These are phyloP conservation scores for Sardinella longiceps DNA, from an alignment of 2,797 vertebrate species.

Conservation along the genomic window DNA sequence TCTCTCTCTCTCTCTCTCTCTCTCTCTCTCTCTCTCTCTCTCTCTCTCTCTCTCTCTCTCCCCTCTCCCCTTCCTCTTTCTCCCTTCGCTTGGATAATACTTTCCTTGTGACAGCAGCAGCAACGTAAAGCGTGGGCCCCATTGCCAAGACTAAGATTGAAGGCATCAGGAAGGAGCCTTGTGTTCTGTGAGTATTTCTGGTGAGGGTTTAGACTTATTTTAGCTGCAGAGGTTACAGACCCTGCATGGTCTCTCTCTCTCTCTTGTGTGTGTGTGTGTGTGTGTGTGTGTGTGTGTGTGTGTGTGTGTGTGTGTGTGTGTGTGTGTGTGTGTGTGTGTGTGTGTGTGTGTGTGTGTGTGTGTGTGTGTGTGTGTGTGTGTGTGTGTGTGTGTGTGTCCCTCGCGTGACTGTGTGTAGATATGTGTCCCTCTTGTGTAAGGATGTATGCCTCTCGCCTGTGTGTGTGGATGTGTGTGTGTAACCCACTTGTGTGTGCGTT, in stretches of 20 bases:
- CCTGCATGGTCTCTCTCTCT: background rate
- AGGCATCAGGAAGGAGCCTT: background rate
- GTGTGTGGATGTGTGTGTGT: background rate
- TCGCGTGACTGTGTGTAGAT: background rate
- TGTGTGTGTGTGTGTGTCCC: background rate
- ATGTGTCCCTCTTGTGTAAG: background rate
- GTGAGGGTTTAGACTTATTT: conserved; percentile 8
- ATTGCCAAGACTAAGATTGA: conserved; percentile 5
- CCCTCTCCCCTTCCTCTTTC: background rate
- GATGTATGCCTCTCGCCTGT: background rate
- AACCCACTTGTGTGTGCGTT: background rate
- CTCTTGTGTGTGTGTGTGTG: background rate
- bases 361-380: background rate
- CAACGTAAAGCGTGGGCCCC: conserved; percentile 7
- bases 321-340: background rate
- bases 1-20: background rate
- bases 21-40: background rate
- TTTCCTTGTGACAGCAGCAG: conserved; percentile 2
- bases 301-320: background rate
- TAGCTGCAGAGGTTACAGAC: background rate
- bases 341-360: background rate
- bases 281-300: background rate
- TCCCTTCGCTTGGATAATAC: background rate
- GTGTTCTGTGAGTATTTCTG: conserved; percentile 12
- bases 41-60: background rate